Conservation (phyloP, 2,888 invertebrate genomes). For the Agapetus fuscipes region DNA sequence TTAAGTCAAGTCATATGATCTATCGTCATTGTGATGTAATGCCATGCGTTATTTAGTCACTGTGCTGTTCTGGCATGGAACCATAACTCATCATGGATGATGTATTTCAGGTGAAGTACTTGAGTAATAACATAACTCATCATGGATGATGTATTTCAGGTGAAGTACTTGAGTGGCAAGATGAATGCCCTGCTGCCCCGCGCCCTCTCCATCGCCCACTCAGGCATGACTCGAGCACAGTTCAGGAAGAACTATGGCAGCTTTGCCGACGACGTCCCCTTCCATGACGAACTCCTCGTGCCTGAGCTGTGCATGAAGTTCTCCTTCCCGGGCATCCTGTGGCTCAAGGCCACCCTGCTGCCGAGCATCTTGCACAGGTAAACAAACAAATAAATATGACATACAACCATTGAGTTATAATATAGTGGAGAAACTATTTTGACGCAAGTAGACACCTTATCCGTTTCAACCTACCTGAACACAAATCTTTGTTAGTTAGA, state of each 20-base stretch:
- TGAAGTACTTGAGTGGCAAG: slow-evolving; percentile 29
- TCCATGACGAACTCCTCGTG: slow-evolving; percentile 58
- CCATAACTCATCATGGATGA: too few relatives aligned
- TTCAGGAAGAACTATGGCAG: not conserved
- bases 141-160: slow-evolving; percentile 30
- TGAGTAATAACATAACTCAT: slow-evolving; percentile 35
- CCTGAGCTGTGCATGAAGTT: slow-evolving; percentile 79
- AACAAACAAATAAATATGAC: too few relatives aligned
- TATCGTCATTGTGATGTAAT: too few relatives aligned
- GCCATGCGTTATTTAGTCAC: too few relatives aligned
- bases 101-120: slow-evolving; percentile 31
- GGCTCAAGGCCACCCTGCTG: slow-evolving; percentile 75
- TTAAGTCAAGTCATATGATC: too few relatives aligned
- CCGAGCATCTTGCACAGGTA: slow-evolving; percentile 79
- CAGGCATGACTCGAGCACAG: slow-evolving; percentile 26
- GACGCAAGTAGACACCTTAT: too few relatives aligned
- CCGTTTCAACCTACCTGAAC: too few relatives aligned
- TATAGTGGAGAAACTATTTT: too few relatives aligned
- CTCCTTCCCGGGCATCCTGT: slow-evolving; percentile 62
- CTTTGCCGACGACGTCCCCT: slow-evolving; percentile 40
- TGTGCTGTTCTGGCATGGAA: slow-evolving; percentile 31
- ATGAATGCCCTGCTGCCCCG: slow-evolving; percentile 41
- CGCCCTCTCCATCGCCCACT: slow-evolving; percentile 32
- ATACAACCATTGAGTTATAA: too few relatives aligned
- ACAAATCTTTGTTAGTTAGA: too few relatives aligned